Base-by-base conservation (phyloP, 1,140 invertebrate species). In the Drosophila tani region DNA sequence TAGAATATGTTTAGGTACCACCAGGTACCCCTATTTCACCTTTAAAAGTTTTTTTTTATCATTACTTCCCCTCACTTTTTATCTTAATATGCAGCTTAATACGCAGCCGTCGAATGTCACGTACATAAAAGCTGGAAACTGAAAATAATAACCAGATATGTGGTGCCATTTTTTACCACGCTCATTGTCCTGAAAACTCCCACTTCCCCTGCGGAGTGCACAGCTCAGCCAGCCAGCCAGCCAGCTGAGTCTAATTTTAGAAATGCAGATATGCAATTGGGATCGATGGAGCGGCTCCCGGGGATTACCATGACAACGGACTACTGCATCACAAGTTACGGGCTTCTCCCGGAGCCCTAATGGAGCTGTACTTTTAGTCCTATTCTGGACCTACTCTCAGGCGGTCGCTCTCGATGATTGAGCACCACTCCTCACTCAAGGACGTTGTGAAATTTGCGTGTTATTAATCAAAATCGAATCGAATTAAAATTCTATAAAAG, bases 401-500 rank as follows among this genome's bases (percentile, higher is more conserved):
- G 21, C 60, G 41, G 63, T 63, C 12, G 63, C 27, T 4, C 27
- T 8, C 7, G 3, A 4, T 50, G 12, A 67, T 67, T 67, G 24
- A 46, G 27, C 21, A 24, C n/a, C 21, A 24, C n/a, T 38, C 3
- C 32, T 24, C 53, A 35, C 21, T 15, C 19, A 19, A 40, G 19
- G n/a, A 63, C 11, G 27, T 46, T 32, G 6, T 27, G 8, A 43
- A 24, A 38, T 68, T 57, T 32, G 32, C 12, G 29, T 69, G 14
- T 71, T 41, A 58, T 70, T 58, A 71, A 71, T 58, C 67, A 70
- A 70, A 17, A 58, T 35, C 35, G 9, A 49, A 73, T 51, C 46
- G 11, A 74, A 73, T 74, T 51, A 59, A 73, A 73, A 21, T 51
- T 71, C 53, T 11, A 71, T 71, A 50, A 71, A 71, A 49, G 5